These are phyloP conservation scores for Agrilus planipennis DNA, from an alignment of 1,140 invertebrate genomes.

Conservation along the genomic window DNA sequence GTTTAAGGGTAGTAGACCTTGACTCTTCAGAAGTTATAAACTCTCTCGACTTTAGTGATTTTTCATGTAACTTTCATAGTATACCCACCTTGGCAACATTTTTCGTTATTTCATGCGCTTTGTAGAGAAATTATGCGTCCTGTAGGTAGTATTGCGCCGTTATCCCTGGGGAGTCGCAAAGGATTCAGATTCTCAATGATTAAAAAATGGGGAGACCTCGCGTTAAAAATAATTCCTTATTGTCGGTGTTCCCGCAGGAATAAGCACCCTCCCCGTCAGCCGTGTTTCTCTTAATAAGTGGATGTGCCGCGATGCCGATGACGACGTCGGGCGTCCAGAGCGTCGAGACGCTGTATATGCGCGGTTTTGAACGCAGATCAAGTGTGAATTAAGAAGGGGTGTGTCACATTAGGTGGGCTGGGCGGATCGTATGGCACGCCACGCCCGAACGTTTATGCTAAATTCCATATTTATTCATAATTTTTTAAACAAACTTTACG, in stretches of 20 bases:
- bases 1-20: no score
- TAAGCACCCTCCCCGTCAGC: slow-evolving; percentile 15
- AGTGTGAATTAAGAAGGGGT: slow-evolving; percentile 19
- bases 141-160: no score
- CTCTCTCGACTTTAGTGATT: no score
- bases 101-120: no score
- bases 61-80: no score
- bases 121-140: no score
- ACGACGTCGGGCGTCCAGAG: no score
- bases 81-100: no score
- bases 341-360: slow-evolving; percentile 11
- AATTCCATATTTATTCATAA: slow-evolving; percentile 25
- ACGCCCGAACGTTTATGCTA: slow-evolving; percentile 15
- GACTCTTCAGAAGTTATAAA: no score
- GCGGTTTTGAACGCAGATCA: slow-evolving; percentile 20
- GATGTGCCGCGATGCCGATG: no score
- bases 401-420: slow-evolving; percentile 21
- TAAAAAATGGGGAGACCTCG: slow-evolving; percentile 9
- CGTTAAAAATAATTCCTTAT: slow-evolving; percentile 23
- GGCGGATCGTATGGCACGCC: slow-evolving; percentile 17
- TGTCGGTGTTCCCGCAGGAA: slow-evolving; percentile 16
- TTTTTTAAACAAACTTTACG: no score
- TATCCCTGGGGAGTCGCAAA: no score
- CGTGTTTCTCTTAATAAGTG: slow-evolving; percentile 24
- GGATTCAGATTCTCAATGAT: slow-evolving; percentile 4